A percentile compares a stretch with the other conserved stretches of the same genome.
Conservation (phyloP, 92 coral and sea anemone genomes). For the Heliopora coerulea region DNA sequence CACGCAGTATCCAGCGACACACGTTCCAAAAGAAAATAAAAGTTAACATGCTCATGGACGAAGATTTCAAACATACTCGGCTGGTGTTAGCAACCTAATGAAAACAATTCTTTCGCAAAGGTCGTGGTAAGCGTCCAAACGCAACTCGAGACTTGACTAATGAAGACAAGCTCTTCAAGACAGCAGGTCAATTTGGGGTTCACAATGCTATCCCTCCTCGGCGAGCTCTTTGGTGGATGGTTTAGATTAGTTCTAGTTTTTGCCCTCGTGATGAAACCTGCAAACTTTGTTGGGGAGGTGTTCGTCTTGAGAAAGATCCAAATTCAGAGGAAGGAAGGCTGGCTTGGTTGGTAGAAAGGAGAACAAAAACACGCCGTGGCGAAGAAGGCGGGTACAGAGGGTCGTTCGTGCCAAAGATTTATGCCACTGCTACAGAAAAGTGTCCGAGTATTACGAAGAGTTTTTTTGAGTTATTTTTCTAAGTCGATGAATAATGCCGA, state of each 20-base stretch:
- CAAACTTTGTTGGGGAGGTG: slow-evolving; percentile 46
- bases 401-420: slow-evolving; percentile 53
- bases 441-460: slow-evolving; percentile 50
- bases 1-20: slow-evolving; percentile 44
- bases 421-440: slow-evolving; percentile 50
- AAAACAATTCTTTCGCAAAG: background rate
- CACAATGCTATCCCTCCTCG: slow-evolving; percentile 48
- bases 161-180: slow-evolving; percentile 47
- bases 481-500: slow-evolving; percentile 54
- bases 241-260: slow-evolving; percentile 49
- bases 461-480: slow-evolving; percentile 56
- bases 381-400: slow-evolving; percentile 30
- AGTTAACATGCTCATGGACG: slow-evolving; percentile 43
- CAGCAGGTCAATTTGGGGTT: slow-evolving; percentile 42
- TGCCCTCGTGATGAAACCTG: slow-evolving; percentile 53
- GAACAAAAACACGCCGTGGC: slow-evolving; percentile 32
- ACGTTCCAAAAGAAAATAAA: background rate
- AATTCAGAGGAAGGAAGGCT: slow-evolving; percentile 14
- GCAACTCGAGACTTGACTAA: slow-evolving; percentile 45
- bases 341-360: slow-evolving; percentile 30
- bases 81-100: slow-evolving; percentile 42
- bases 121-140: slow-evolving; percentile 37
- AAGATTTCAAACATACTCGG: slow-evolving; percentile 35
- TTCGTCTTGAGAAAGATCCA: slow-evolving; percentile 46
- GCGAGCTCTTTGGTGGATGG: slow-evolving; percentile 50